Evolutionary conservation across 2,113 vertebrate species (phyloP).

Genomic region (Lucifuga dentata): DNA sequence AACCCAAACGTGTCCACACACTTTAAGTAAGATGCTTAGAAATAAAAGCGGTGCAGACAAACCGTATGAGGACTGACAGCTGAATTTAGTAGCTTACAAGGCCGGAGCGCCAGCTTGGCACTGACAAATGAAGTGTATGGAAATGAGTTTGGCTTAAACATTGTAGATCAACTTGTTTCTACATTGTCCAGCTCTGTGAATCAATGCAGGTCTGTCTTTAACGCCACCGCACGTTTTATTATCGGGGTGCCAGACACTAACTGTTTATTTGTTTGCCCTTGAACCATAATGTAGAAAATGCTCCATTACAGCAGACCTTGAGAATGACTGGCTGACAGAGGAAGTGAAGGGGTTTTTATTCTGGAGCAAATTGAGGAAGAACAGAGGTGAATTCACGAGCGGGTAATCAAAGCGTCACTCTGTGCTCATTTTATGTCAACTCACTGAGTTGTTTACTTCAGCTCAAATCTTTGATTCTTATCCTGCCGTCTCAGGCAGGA

Average conservation of each 20-base stretch:
- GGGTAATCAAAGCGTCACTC: constrained; percentile 38
- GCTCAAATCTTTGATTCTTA: constrained; percentile 44
- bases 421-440: constrained; percentile 1
- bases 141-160: constrained; percentile 58
- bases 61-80: constrained; percentile 49
- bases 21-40: neutral
- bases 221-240: neutral
- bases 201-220: constrained; percentile 39
- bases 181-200: constrained; percentile 30
- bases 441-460: constrained; percentile 43
- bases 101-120: constrained; percentile 41
- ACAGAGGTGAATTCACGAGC: constrained; percentile 20
- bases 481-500: constrained; percentile 37
- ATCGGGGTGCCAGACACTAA: constrained; percentile 24
- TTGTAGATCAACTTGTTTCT: constrained; percentile 61
- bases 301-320: constrained; percentile 55
- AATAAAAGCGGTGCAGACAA: constrained; percentile 30
- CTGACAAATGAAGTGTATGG: constrained; percentile 59
- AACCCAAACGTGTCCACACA: neutral
- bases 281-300: constrained; percentile 48
- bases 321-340: constrained; percentile 36
- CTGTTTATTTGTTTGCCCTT: constrained; percentile 44
- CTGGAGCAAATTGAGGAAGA: constrained; percentile 30
- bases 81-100: constrained; percentile 49
- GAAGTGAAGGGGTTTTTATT: constrained; percentile 40